These are phyloP conservation scores for Tetragonula carbonaria DNA, from an alignment of 2,888 invertebrate genomes.

Conservation along the genomic window DNA sequence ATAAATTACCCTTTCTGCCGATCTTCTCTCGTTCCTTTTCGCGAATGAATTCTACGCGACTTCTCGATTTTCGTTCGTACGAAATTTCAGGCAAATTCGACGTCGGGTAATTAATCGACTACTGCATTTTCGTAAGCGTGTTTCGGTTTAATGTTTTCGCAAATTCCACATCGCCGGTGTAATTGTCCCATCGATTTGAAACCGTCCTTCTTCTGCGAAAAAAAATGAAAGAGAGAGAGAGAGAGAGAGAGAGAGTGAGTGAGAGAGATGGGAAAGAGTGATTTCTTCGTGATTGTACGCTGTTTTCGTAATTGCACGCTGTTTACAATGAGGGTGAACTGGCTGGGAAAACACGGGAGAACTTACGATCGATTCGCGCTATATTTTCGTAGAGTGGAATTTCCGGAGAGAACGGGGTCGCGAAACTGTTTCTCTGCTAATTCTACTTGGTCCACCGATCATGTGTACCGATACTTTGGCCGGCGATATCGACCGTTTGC, in stretches of 20 bases:
- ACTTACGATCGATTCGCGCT: slow-evolving; percentile 8
- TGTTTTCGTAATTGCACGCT: neutral
- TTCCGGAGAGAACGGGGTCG: neutral
- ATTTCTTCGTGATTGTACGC: neutral
- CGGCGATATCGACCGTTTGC: neutral
- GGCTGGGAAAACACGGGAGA: neutral
- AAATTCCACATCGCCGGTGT: neutral
- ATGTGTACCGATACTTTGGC: neutral
- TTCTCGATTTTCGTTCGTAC: neutral
- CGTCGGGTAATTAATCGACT: slow-evolving; percentile 4
- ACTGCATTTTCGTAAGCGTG: neutral
- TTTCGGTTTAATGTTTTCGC: neutral
- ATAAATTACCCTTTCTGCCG: neutral
- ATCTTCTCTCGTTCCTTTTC: neutral
- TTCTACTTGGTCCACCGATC: neutral
- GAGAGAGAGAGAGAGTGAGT: too few relatives aligned
- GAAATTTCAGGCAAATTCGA: neutral
- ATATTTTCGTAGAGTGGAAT: slow-evolving; percentile 16
- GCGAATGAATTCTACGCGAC: neutral
- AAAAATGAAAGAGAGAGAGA: too few relatives aligned
- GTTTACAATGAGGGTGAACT: neutral
- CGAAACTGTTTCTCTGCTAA: neutral
- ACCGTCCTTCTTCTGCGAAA: neutral
- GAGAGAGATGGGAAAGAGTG: too few relatives aligned
- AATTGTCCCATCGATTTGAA: neutral